These are phyloP conservation scores for Pseudochirops cupreus DNA, from an alignment of 2,797 vertebrate species.

Conservation along the genomic window DNA sequence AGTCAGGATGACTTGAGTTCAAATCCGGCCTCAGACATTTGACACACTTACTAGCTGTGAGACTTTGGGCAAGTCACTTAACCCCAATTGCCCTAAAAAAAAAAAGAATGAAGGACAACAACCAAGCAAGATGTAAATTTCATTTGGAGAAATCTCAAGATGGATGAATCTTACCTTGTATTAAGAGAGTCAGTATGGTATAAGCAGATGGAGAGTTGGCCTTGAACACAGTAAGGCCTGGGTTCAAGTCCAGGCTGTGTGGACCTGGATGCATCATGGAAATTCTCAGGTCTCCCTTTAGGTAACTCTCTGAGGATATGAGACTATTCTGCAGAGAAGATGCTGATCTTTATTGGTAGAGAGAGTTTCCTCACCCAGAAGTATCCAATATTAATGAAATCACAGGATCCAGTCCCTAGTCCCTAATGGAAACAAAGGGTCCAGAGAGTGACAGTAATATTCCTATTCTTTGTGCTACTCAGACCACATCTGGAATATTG, in stretches of 20 bases:
- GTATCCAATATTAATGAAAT: not conserved
- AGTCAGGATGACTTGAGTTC: too few relatives aligned
- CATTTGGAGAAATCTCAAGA: not conserved
- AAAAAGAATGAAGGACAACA: not conserved
- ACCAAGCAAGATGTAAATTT: not conserved
- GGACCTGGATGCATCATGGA: not conserved
- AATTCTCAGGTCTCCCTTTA: not conserved
- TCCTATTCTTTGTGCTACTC: not conserved
- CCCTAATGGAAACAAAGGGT: not conserved
- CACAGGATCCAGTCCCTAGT: not conserved
- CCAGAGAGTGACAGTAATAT: not conserved
- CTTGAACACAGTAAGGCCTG: not conserved
- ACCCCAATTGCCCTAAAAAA: too few relatives aligned
- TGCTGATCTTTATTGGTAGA: not conserved
- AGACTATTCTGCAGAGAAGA: not conserved
- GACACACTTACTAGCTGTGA: too few relatives aligned
- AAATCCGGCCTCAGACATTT: too few relatives aligned
- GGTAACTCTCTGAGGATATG: not conserved
- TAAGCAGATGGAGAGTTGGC: not conserved
- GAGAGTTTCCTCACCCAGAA: not conserved
- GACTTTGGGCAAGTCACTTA: too few relatives aligned
- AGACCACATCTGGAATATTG: not conserved
- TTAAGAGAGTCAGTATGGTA: not conserved
- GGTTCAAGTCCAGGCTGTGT: not conserved
- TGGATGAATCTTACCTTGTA: not conserved